Percentiles rank a stretch among this genome's conserved stretches.
Evolutionary conservation across 2,113 vertebrate genomes (phyloP).

Genomic region (Neotragus moschatus): DNA sequence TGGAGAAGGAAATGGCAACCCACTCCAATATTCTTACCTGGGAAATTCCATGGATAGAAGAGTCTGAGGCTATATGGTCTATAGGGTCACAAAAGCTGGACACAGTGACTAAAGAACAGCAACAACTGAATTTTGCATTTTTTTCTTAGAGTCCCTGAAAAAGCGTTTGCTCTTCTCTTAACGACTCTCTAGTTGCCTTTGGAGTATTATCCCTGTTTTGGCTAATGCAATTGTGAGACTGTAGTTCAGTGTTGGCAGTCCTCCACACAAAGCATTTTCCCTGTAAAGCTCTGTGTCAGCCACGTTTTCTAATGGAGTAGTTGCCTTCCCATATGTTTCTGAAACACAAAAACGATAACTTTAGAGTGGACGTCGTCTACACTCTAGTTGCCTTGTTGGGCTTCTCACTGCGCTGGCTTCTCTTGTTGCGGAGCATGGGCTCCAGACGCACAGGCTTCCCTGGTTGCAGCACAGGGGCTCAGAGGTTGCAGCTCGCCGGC

Average conservation of each 20-base stretch:
- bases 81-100: not conserved
- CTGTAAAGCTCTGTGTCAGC: not conserved
- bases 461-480: accelerated
- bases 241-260: not conserved
- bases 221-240: not conserved
- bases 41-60: not conserved
- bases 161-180: not conserved
- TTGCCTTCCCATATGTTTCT: not conserved
- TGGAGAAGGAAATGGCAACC: not conserved
- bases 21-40: not conserved
- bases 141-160: conserved; percentile 9
- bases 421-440: not conserved
- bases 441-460: not conserved
- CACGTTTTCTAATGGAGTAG: not conserved
- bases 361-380: not conserved
- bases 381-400: not conserved
- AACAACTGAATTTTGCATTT: not conserved
- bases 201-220: not conserved
- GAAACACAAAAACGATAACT: not conserved
- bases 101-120: not conserved
- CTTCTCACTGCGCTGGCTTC: not conserved
- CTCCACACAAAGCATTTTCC: not conserved
- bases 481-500: not conserved
- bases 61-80: not conserved
- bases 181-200: not conserved